phyloP scores from a whole-genome alignment of 2,888 invertebrate genomes.

The Lutraria lutraria region DNA sequence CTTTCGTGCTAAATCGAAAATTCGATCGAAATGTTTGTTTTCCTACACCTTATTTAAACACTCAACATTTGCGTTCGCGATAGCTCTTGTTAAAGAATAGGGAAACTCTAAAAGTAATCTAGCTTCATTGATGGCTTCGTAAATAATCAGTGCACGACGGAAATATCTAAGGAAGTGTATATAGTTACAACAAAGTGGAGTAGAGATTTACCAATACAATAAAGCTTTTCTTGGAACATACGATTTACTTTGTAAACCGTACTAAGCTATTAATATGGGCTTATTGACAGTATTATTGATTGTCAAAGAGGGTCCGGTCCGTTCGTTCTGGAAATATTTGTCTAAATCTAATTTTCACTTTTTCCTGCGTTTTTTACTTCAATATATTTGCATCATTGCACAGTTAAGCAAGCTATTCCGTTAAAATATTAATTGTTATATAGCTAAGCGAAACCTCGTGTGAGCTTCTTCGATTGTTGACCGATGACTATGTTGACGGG shows the following conservation, averaged over 20 bases:
- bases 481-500: no score
- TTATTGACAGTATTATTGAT: neutral
- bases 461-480: no score
- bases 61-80: neutral
- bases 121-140: neutral
- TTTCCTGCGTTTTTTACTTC: neutral
- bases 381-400: neutral
- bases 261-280: neutral
- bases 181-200: neutral
- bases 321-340: neutral
- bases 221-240: neutral
- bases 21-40: no score
- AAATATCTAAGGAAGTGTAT: neutral
- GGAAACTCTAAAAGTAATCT: neutral
- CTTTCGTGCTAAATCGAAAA: no score
- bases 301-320: neutral
- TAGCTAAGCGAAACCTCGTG: no score
- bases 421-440: no score
- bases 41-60: neutral
- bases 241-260: neutral
- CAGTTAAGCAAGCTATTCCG: no score
- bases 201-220: neutral
- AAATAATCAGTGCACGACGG: neutral
- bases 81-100: neutral
- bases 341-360: neutral